These are phyloP conservation scores for Drosophila trichaetosa DNA, from an alignment of 2,888 invertebrate genomes.

Conservation along the genomic window DNA sequence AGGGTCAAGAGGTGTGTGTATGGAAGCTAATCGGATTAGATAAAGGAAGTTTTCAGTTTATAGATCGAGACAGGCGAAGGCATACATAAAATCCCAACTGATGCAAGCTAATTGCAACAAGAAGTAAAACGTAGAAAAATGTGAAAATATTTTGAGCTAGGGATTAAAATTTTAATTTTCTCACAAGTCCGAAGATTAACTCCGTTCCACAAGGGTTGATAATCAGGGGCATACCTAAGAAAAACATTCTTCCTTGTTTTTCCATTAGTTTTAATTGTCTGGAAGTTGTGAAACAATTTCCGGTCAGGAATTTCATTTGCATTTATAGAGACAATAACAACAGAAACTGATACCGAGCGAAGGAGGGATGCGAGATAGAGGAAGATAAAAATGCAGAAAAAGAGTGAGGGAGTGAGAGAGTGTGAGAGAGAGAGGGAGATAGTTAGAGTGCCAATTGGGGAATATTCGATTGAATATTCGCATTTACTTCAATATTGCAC, in stretches of 20 bases:
- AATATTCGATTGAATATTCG: conserved; percentile 48
- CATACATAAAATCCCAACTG: not conserved
- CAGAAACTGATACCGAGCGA: not conserved
- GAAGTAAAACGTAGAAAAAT: not conserved
- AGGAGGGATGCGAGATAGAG: not conserved
- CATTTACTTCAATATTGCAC: conserved; percentile 53
- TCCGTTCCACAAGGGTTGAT: not conserved
- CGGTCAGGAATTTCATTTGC: conserved; percentile 72
- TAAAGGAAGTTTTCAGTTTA: not conserved
- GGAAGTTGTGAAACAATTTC: conserved; percentile 77
- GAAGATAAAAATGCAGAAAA: not conserved
- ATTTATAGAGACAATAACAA: conserved; percentile 47
- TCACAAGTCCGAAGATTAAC: not conserved
- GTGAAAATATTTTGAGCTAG: not conserved
- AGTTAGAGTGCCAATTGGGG: not conserved
- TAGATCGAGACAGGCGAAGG: not conserved
- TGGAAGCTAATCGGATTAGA: too few relatives aligned
- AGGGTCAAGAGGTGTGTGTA: not conserved
- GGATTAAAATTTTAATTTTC: not conserved
- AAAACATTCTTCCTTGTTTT: conserved; percentile 26
- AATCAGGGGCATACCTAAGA: not conserved
- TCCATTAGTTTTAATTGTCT: conserved; percentile 70
- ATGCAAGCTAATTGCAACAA: not conserved
- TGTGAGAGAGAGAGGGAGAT: not conserved
- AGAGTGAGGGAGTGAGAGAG: not conserved